phyloP scores from a whole-genome alignment of 1,140 invertebrate species.

The Drosophila parabipectinata region DNA sequence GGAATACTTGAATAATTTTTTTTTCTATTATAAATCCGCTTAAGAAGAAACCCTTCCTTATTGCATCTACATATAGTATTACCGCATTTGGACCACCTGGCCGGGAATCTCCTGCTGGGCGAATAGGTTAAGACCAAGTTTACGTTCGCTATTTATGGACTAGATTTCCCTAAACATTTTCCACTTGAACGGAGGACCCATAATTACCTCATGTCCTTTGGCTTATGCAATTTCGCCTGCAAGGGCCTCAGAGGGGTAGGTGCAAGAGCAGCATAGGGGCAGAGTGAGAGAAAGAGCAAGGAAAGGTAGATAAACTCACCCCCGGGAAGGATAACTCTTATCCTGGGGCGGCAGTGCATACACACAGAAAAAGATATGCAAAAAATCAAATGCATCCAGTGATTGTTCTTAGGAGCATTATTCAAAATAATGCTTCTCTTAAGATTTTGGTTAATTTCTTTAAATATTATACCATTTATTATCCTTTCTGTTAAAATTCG shows the following conservation, averaged over 20 bases:
- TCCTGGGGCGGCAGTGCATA: constrained; percentile 61
- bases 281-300: neutral
- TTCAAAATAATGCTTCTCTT: neutral
- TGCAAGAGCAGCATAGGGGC: constrained; percentile 12
- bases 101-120: constrained; percentile 17
- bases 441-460: neutral
- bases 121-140: constrained; percentile 46
- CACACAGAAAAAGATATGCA: constrained; percentile 63
- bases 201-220: constrained; percentile 55
- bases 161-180: constrained; percentile 48
- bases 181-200: constrained; percentile 44
- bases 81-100: constrained; percentile 1
- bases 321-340: constrained; percentile 34
- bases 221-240: constrained; percentile 68
- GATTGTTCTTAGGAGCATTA: constrained; percentile 3
- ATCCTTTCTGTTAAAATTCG: neutral
- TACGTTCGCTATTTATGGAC: constrained; percentile 32
- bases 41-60: neutral
- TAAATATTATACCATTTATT: neutral
- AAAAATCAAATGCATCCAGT: constrained; percentile 40
- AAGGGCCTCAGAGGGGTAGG: neutral
- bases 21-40: constrained; percentile 7
- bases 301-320: constrained; percentile 58
- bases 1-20: neutral
- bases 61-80: constrained; percentile 17